Percentiles rank a stretch among this genome's conserved stretches.
Evolutionary conservation across 2,113 vertebrate species (phyloP).

Genomic region (Coptodon bakossiorum): DNA sequence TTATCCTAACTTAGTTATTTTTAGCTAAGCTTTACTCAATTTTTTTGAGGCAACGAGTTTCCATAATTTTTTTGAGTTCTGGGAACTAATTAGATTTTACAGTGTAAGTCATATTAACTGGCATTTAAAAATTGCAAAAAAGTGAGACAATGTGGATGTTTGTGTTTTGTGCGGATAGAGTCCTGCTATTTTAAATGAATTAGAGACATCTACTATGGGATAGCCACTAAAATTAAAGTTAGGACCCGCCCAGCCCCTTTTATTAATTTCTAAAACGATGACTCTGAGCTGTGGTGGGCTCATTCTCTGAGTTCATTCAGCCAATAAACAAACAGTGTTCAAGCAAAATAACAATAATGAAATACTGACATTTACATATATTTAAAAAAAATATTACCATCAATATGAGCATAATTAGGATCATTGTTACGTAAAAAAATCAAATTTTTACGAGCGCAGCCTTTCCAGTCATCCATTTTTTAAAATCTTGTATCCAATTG

Average conservation of each 20-base stretch:
- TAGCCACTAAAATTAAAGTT: not conserved
- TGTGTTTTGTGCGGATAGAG: not conserved
- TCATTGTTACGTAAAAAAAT: not conserved
- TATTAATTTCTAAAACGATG: not conserved
- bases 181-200: not conserved
- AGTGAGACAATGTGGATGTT: not conserved
- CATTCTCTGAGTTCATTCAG: not conserved
- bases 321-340: conserved; percentile 2
- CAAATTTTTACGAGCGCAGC: not conserved
- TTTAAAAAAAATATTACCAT: not conserved
- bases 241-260: not conserved
- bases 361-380: not conserved
- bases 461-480: not conserved
- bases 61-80: no score
- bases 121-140: not conserved
- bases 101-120: not conserved
- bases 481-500: not conserved
- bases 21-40: no score
- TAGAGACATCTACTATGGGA: not conserved
- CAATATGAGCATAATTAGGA: not conserved
- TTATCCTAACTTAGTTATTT: no score
- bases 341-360: not conserved
- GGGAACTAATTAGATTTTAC: no score
- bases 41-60: no score
- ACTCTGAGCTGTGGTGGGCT: not conserved